Evolutionary conservation across 2,797 vertebrate genomes (phyloP).

Genomic region (Apogon talboti): DNA sequence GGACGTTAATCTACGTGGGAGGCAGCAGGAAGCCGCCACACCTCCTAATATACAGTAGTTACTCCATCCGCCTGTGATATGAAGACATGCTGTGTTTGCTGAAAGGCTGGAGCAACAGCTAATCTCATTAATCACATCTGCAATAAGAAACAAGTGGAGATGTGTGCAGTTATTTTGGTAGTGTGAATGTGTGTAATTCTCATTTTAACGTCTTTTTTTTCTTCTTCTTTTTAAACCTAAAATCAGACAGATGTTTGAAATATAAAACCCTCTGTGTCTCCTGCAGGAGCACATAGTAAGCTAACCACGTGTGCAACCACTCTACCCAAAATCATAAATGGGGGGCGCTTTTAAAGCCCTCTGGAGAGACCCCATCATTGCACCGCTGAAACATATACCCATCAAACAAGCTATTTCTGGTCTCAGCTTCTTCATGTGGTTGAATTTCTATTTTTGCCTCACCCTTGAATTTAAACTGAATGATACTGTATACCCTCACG

Average conservation of each 20-base stretch:
- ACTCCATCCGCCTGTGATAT: constrained; percentile 55
- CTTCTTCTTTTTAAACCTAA: constrained; percentile 6
- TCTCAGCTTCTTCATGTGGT: constrained; percentile 81
- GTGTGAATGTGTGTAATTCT: constrained; percentile 52
- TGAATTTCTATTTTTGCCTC: constrained; percentile 82
- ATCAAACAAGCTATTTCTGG: constrained; percentile 81
- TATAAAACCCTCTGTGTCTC: constrained; percentile 50
- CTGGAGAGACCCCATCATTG: constrained; percentile 79
- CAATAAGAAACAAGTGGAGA: constrained; percentile 55
- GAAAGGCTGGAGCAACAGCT: constrained; percentile 46
- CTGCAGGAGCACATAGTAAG: constrained; percentile 65
- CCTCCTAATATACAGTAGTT: constrained; percentile 58
- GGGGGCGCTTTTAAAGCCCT: constrained; percentile 66
- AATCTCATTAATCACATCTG: constrained; percentile 53
- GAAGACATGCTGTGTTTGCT: constrained; percentile 55
- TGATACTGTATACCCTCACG: constrained; percentile 74
- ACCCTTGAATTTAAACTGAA: constrained; percentile 76
- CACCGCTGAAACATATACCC: constrained; percentile 75
- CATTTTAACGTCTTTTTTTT: constrained; percentile 43
- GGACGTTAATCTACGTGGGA: constrained; percentile 58
- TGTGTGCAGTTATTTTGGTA: constrained; percentile 49
- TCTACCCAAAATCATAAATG: constrained; percentile 72
- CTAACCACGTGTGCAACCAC: constrained; percentile 74
- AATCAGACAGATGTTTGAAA: constrained; percentile 53
- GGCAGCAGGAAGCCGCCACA: constrained; percentile 48